Percentiles rank a stretch among this genome's conserved stretches.
phyloP scores from a whole-genome alignment of 2,113 vertebrate species.

The Lucifuga dentata region DNA sequence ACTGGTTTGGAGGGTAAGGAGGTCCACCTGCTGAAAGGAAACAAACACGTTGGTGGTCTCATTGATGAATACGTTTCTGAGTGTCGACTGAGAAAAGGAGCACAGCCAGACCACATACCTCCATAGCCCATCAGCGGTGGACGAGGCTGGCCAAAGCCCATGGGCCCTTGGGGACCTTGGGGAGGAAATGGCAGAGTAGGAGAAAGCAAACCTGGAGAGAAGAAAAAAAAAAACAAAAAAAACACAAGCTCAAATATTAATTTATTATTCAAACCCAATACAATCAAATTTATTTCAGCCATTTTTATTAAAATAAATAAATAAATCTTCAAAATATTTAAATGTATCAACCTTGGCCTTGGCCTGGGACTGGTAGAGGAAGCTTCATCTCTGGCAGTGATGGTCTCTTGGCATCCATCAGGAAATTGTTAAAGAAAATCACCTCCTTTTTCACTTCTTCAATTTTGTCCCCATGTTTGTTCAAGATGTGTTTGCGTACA shows the following conservation, averaged over 20 bases:
- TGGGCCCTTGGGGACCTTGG: conserved; percentile 88
- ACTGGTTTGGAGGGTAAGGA: conserved; percentile 90
- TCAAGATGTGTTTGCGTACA: conserved; percentile 94
- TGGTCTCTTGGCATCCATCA: conserved; percentile 91
- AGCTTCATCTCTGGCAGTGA: conserved; percentile 90
- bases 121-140: conserved; percentile 91
- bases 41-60: not conserved
- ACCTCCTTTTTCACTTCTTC: conserved; percentile 95
- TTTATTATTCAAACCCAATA: too few species aligned
- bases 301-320: too few species aligned
- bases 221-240: not conserved
- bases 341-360: conserved; percentile 78
- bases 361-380: conserved; percentile 84
- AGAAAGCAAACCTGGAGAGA: conserved; percentile 71
- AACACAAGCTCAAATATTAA: too few species aligned
- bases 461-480: conserved; percentile 94
- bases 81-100: not conserved
- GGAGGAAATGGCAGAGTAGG: conserved; percentile 89
- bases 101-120: conserved; percentile 69
- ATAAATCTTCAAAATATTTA: too few species aligned
- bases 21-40: conserved; percentile 78
- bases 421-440: conserved; percentile 92
- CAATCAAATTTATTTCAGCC: too few species aligned
- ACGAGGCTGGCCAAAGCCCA: conserved; percentile 91
- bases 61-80: not conserved